Percentiles rank a stretch among this genome's conserved stretches.
These are phyloP conservation scores for Lophotriccus pileatus DNA, from an alignment of 2,797 vertebrate species.

Conservation along the genomic window DNA sequence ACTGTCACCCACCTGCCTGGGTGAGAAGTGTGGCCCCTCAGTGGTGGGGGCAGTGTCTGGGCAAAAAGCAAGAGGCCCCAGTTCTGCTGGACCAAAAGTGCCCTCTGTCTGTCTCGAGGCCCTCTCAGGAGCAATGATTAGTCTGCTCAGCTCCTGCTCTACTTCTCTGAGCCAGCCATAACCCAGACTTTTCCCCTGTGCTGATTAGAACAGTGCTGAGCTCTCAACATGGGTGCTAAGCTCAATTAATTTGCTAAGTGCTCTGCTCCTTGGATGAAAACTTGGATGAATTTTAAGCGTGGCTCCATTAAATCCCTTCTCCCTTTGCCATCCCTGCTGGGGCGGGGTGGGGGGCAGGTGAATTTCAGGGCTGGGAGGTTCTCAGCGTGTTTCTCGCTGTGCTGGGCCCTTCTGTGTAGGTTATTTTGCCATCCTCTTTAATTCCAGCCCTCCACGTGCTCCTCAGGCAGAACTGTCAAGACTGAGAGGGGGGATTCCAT, in stretches of 20 bases:
- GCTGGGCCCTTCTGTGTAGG: neutral
- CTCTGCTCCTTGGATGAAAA: constrained; percentile 3
- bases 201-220: neutral
- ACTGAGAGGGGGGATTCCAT: neutral
- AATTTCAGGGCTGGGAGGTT: neutral
- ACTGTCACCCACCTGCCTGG: neutral
- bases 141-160: neutral
- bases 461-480: neutral
- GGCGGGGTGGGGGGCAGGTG: neutral
- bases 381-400: neutral
- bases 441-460: neutral
- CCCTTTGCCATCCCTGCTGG: neutral
- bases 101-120: neutral
- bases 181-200: neutral
- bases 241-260: constrained; percentile 49
- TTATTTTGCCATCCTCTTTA: constrained; percentile 26
- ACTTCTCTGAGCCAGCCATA: neutral
- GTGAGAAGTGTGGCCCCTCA: neutral
- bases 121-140: neutral
- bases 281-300: constrained; percentile 32
- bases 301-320: neutral
- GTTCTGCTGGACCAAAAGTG: neutral
- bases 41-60: neutral
- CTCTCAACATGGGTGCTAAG: constrained; percentile 1
- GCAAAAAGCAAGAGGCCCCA: neutral